Percentiles rank a stretch among this genome's conserved stretches.
Evolutionary conservation across 2,113 vertebrate genomes (phyloP).

Genomic region (Eurystomus gularis): DNA sequence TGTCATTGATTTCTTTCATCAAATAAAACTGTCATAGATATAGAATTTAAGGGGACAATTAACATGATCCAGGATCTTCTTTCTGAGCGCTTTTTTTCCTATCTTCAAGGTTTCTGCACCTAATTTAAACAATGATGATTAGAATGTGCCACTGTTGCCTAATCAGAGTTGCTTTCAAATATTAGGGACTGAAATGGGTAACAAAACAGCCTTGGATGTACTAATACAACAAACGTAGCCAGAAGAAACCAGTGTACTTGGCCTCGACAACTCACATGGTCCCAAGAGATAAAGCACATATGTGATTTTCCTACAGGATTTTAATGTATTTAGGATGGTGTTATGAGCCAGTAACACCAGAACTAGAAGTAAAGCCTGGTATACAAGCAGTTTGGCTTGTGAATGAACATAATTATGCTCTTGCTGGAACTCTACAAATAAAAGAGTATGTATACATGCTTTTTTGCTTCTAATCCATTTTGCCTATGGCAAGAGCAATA

Average conservation of each 20-base stretch:
- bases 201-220: background rate
- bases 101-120: background rate
- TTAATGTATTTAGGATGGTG: background rate
- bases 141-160: background rate
- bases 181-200: background rate
- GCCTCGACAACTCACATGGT: background rate
- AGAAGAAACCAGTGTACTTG: background rate
- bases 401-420: background rate
- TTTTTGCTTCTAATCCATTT: background rate
- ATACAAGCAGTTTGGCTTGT: background rate
- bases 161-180: background rate
- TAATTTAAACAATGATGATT: background rate
- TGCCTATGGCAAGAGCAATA: background rate
- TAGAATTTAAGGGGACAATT: fast-evolving
- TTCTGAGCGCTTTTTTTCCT: background rate
- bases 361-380: background rate
- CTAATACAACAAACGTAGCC: fast-evolving
- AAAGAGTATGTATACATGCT: background rate
- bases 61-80: background rate
- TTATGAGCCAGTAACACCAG: background rate
- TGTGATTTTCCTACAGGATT: background rate
- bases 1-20: background rate
- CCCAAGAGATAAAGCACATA: background rate
- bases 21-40: background rate
- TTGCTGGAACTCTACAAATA: background rate